These are phyloP conservation scores for Sitobion miscanthi DNA, from an alignment of 1,140 invertebrate species.

Conservation along the genomic window DNA sequence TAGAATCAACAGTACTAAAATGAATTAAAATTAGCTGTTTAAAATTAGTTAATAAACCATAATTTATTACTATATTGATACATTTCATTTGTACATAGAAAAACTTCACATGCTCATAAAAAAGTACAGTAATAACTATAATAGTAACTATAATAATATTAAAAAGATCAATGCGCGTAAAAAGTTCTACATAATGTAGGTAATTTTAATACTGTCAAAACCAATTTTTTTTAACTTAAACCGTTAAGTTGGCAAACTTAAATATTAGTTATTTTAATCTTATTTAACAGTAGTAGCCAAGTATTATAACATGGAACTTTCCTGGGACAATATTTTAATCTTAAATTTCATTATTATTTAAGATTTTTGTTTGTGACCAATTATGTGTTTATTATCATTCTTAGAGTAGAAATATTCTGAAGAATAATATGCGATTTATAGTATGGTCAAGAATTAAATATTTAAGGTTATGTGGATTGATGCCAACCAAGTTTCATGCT, in stretches of 20 bases:
- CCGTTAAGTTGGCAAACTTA: conserved; percentile 23
- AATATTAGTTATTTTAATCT: conserved; percentile 45
- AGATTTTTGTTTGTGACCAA: conserved; percentile 3
- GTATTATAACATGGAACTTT: not conserved
- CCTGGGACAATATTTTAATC: not conserved
- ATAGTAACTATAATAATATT: no score
- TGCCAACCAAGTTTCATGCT: conserved; percentile 40
- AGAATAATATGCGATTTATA: conserved; percentile 6
- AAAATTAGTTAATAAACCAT: not conserved
- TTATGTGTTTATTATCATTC: not conserved
- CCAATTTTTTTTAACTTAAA: not conserved
- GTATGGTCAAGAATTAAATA: conserved; percentile 21
- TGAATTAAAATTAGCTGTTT: not conserved
- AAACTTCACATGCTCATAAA: not conserved
- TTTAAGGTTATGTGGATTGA: conserved; percentile 10
- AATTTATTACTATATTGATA: not conserved
- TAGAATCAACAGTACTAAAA: not conserved
- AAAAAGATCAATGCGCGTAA: not conserved
- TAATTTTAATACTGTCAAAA: not conserved
- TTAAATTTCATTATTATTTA: not conserved
- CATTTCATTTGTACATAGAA: not conserved
- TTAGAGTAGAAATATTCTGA: not conserved
- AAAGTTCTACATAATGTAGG: not conserved
- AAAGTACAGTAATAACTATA: no score
- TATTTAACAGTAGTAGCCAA: conserved; percentile 26